Evolutionary conservation across 2,797 vertebrate genomes (phyloP).

Genomic region (Acanthornis magna): DNA sequence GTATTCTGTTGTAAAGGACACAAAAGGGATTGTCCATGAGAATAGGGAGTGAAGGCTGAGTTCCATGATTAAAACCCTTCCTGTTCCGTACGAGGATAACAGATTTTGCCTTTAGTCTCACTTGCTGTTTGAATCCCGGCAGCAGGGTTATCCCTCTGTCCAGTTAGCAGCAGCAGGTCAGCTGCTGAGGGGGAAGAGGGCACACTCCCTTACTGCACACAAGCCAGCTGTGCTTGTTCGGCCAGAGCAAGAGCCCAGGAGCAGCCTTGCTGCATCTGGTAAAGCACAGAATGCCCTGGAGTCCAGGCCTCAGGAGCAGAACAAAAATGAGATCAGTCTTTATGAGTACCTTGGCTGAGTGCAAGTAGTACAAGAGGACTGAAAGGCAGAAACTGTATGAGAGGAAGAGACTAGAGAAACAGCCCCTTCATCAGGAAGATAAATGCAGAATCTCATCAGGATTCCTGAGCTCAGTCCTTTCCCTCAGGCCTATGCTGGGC

Average conservation of each 20-base stretch:
- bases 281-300: not conserved
- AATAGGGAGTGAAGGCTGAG: not conserved
- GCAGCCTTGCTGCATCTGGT: not conserved
- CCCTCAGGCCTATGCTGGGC: not conserved
- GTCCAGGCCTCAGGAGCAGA: not conserved
- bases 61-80: not conserved
- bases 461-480: not conserved
- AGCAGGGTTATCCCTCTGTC: not conserved
- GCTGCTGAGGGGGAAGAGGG: not conserved
- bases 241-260: not conserved
- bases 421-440: not conserved
- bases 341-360: not conserved
- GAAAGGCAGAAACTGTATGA: not conserved
- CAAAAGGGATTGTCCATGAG: not conserved
- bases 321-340: not conserved
- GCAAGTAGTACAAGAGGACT: not conserved
- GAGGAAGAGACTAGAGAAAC: not conserved
- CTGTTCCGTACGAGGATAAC: not conserved
- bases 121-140: not conserved
- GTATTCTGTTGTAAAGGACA: not conserved
- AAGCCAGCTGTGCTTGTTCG: accelerated
- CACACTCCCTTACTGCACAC: not conserved
- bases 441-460: not conserved
- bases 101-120: not conserved
- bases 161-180: not conserved